These are phyloP conservation scores for Kryptolebias ocellatus DNA, from an alignment of 2,797 vertebrate species.

Conservation along the genomic window DNA sequence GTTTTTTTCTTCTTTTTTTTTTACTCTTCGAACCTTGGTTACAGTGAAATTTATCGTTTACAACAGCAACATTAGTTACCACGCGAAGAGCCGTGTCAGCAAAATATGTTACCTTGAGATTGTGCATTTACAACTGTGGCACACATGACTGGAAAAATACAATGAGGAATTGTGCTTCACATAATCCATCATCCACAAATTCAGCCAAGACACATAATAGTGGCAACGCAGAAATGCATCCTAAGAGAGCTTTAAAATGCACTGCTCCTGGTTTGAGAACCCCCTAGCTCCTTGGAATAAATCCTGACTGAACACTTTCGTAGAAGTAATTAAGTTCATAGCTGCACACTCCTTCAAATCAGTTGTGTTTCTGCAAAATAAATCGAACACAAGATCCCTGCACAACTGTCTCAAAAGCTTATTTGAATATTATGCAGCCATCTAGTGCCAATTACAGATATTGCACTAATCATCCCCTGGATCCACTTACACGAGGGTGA, in stretches of 20 bases:
- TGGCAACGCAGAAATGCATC: slow-evolving; percentile 48
- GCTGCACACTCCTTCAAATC: slow-evolving; percentile 44
- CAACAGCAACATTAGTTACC: slow-evolving; percentile 48
- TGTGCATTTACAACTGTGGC: slow-evolving; percentile 61
- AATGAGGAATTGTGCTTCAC: slow-evolving; percentile 81
- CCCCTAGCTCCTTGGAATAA: slow-evolving; percentile 38
- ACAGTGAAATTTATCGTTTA: slow-evolving; percentile 46
- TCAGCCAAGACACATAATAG: slow-evolving; percentile 57
- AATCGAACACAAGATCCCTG: slow-evolving; percentile 50
- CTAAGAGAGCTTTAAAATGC: slow-evolving; percentile 45
- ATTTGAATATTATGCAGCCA: slow-evolving; percentile 86
- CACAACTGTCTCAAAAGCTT: slow-evolving; percentile 61
- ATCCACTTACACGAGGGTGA: slow-evolving; percentile 74
- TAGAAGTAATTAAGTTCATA: slow-evolving; percentile 63
- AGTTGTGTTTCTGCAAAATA: slow-evolving; percentile 46
- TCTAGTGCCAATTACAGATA: slow-evolving; percentile 87
- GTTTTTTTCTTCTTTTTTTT: slow-evolving; percentile 15
- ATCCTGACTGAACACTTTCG: slow-evolving; percentile 53
- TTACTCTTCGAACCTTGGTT: slow-evolving; percentile 42
- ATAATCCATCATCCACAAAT: slow-evolving; percentile 70
- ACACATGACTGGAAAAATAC: slow-evolving; percentile 58
- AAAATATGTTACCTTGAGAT: slow-evolving; percentile 56
- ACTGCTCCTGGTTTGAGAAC: slow-evolving; percentile 41
- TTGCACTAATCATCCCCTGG: slow-evolving; percentile 79
- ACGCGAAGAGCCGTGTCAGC: slow-evolving; percentile 34